Evolutionary conservation across 92 coral and sea anemone species (phyloP).

Genomic region (Parazoanthus darwini): DNA sequence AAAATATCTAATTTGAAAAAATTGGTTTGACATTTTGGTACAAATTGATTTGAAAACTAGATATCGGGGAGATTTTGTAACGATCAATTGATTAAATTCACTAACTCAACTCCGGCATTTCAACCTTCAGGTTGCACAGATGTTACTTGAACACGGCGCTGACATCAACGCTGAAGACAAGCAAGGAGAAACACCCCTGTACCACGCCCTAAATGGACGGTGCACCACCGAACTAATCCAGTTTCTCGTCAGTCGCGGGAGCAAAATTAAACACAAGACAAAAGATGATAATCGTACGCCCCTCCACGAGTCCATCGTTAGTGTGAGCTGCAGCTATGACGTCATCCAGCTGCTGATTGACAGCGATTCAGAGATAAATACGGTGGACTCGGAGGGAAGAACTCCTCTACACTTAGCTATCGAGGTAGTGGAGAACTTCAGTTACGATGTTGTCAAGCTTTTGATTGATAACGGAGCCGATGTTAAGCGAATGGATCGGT

Average conservation of each 20-base stretch:
- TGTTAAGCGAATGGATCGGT: constrained; percentile 29
- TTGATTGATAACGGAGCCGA: constrained; percentile 41
- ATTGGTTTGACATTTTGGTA: no score
- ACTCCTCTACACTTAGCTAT: constrained; percentile 55
- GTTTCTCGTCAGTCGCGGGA: constrained; percentile 32
- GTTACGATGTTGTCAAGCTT: constrained; percentile 30
- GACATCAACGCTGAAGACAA: constrained; percentile 20
- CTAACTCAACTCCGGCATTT: no score
- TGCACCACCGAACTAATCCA: constrained; percentile 35
- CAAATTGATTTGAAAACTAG: no score
- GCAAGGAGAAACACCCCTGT: constrained; percentile 35
- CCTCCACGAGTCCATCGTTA: constrained; percentile 27
- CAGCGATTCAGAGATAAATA: constrained; percentile 25
- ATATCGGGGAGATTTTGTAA: no score
- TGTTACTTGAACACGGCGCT: background rate
- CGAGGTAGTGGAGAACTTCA: constrained; percentile 43
- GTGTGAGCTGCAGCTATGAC: constrained; percentile 21
- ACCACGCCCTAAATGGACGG: constrained; percentile 39
- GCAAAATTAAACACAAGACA: constrained; percentile 9
- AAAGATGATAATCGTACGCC: constrained; percentile 8
- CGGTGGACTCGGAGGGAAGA: constrained; percentile 28
- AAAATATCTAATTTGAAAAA: no score
- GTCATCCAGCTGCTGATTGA: constrained; percentile 12
- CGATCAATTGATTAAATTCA: background rate
- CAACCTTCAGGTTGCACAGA: constrained; percentile 30